A percentile compares a stretch with the other conserved stretches of the same genome.
Evolutionary conservation across 2,113 vertebrate species (phyloP).

Genomic region (Anser cygnoides): DNA sequence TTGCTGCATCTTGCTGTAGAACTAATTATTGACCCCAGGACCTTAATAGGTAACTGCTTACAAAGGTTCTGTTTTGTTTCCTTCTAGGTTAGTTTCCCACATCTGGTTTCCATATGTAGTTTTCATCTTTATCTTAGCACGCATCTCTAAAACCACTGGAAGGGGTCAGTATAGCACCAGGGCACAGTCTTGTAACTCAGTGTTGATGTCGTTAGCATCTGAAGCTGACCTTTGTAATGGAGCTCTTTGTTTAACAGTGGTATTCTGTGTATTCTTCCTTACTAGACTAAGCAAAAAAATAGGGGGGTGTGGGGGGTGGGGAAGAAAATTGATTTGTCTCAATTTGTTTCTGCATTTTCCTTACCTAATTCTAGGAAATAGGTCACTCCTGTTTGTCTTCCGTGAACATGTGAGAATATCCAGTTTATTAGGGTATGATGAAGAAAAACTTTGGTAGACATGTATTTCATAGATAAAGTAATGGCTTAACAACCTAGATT

Average conservation of each 20-base stretch:
- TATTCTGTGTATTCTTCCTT: background rate
- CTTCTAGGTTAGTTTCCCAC: background rate
- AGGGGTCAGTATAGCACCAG: background rate
- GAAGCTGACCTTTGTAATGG: background rate
- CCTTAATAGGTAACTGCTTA: background rate
- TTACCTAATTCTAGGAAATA: background rate
- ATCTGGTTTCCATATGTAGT: background rate
- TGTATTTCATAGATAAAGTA: background rate
- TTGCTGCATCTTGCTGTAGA: background rate
- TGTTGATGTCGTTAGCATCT: background rate
- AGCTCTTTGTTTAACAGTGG: background rate
- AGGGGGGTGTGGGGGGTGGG: no score
- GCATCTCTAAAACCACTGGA: background rate
- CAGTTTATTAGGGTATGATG: background rate
- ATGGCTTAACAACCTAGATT: background rate
- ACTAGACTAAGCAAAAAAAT: background rate
- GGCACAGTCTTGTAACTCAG: fast-evolving
- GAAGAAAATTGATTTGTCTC: background rate
- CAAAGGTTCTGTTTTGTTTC: background rate
- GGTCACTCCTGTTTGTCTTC: background rate
- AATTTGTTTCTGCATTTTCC: background rate
- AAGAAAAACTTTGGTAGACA: background rate
- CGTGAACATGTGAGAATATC: background rate
- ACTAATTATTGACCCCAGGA: background rate
- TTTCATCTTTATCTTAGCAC: background rate